A percentile compares a stretch with the other conserved stretches of the same genome.
Conservation (phyloP, 1,140 invertebrate species). For the Periplaneta americana region DNA sequence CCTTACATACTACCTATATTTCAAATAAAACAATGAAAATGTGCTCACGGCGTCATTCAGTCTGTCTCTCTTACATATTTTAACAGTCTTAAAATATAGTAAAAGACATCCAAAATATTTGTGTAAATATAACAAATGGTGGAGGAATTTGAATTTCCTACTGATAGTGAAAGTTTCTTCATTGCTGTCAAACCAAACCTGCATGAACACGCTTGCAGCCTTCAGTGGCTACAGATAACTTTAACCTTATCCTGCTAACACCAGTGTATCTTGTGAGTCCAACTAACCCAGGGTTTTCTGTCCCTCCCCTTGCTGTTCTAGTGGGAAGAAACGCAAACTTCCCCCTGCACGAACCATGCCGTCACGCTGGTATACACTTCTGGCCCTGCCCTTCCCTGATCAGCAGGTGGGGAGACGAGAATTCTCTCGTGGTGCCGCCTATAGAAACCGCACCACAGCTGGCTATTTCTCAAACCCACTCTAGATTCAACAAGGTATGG, state of each 20-base stretch:
- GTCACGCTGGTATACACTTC: constrained; percentile 80
- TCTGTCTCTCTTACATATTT: too few species aligned
- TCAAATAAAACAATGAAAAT: too few species aligned
- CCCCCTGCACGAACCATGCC: constrained; percentile 42
- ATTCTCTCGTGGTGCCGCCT: constrained; percentile 64
- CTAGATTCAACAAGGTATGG: constrained; percentile 8
- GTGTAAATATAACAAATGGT: not conserved
- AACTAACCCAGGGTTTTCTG: not conserved
- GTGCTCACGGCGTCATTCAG: too few species aligned
- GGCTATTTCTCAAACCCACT: constrained; percentile 75
- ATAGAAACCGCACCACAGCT: constrained; percentile 53
- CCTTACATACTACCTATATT: too few species aligned
- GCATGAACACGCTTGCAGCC: not conserved
- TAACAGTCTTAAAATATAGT: too few species aligned
- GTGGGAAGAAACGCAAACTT: constrained; percentile 13
- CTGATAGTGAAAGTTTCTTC: too few species aligned
- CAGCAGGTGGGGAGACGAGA: constrained; percentile 81
- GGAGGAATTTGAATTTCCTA: not conserved
- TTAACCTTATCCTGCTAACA: not conserved
- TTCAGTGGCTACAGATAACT: not conserved
- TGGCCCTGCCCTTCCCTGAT: constrained; percentile 86
- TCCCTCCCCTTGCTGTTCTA: constrained; percentile 10
- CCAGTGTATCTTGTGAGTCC: too few species aligned
- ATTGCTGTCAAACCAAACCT: not conserved
- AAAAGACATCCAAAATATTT: too few species aligned